Percentiles rank a stretch among this genome's conserved stretches.
These are phyloP conservation scores for Balaenoptera acutorostrata DNA, from an alignment of 2,113 vertebrate species.

Conservation along the genomic window DNA sequence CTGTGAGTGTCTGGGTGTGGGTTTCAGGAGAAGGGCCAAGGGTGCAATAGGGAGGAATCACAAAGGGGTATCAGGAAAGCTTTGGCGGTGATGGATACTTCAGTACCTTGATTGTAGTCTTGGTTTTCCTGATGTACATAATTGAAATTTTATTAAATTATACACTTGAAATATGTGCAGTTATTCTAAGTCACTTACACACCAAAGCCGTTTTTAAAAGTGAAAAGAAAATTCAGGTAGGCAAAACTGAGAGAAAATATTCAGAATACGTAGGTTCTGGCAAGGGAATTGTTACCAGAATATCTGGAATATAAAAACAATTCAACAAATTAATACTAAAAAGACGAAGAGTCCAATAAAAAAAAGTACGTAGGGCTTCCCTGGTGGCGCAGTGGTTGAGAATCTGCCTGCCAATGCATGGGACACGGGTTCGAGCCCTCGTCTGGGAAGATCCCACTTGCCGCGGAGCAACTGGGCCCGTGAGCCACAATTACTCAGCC, in stretches of 20 bases:
- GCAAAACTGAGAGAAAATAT: not conserved
- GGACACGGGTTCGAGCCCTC: no score
- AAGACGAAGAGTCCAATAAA: not conserved
- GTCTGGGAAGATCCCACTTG: no score
- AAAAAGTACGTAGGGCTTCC: not conserved
- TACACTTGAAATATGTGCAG: not conserved
- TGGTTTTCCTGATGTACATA: not conserved
- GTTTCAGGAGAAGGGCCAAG: not conserved
- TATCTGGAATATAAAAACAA: not conserved
- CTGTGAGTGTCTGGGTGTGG: not conserved
- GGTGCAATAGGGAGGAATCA: not conserved
- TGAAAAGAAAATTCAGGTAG: not conserved
- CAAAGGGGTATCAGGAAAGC: not conserved
- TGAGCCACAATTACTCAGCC: no score
- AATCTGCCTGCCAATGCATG: no score
- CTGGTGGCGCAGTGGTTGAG: no score
- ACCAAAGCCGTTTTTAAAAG: not conserved
- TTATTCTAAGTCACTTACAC: not conserved
- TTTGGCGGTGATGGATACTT: no score
- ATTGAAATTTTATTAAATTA: not conserved
- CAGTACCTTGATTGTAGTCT: not conserved
- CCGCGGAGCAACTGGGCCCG: rapidly evolving
- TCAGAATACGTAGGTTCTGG: not conserved
- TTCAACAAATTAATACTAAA: not conserved
- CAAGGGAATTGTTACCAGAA: not conserved